Base-by-base conservation (phyloP, 2,888 invertebrate genomes). In the Pollenia labialis region DNA sequence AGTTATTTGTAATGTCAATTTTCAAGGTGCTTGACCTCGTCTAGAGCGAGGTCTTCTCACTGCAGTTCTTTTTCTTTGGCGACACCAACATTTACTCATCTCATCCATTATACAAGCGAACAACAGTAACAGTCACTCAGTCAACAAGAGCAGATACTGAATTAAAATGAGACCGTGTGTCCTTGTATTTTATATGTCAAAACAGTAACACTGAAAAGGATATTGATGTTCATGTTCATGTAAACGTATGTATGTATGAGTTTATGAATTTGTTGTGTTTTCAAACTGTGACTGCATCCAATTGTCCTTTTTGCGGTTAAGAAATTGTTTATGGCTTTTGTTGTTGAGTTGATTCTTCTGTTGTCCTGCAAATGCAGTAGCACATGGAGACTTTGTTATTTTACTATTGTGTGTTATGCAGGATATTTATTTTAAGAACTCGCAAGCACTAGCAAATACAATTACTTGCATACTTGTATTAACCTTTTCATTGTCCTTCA, bases 1-100 rank as follows among this genome's bases (percentile, higher is more conserved):
- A 32, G 4, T 68, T 75, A 40, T 60, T 50, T 58, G 11, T 52
- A 71, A 64, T 44, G 14, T 32, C 32, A 40, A 83, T 50, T 62
- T 83, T 81, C 42, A 60, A 76, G 83, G 83, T 87, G 86, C 75
- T 83, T 87, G 83, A 83, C 76, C 86, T 87, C 80, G 86, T 83
- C 83, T 87, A 16, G 44, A 1, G 44, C 44, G 16, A 54, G 2
- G 12, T 66, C 18, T 60, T 6, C 60, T 76, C 42, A 52, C 32
- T 40, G 23, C 23, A 52, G 11, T 42, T 66, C 11, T 50, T 46
- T 69, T 68, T 52, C 44, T 50, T 72, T 72, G 77, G 72, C 58
- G 83, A 79, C 83, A 58, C 6, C 16, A 62, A 54, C 44, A 81
- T 81, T 56, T 66, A 81, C 46, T 81, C 72, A 81, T 50, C 9